Conservation (phyloP, 2,113 vertebrate genomes). For the Erpornis zantholeuca region DNA sequence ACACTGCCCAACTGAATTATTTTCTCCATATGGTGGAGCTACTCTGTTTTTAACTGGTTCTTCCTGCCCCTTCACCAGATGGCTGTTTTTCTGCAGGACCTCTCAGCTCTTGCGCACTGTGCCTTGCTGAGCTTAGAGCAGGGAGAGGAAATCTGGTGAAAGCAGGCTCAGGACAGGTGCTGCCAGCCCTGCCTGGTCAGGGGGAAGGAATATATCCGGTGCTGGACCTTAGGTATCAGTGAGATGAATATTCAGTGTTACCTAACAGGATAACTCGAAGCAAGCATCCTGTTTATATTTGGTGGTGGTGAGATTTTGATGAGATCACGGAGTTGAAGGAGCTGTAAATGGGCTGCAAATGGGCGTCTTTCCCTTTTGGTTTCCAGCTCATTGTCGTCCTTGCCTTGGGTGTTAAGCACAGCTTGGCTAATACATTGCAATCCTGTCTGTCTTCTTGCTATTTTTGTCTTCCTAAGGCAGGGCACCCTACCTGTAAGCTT, state of each 20-base stretch:
- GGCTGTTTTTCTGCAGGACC: slow-evolving; percentile 39
- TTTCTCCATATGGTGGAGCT: slow-evolving; percentile 60
- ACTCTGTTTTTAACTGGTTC: slow-evolving; percentile 52
- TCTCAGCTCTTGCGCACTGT: neutral
- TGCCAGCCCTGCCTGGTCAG: neutral
- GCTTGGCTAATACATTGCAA: neutral
- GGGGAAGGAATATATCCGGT: neutral
- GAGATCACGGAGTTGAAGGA: neutral
- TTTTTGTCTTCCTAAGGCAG: neutral
- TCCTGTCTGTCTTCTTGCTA: slow-evolving; percentile 7
- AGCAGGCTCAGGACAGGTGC: neutral
- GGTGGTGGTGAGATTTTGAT: neutral
- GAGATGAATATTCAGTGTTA: neutral
- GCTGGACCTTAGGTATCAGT: neutral
- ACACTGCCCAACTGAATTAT: slow-evolving; percentile 58
- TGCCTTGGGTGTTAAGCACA: neutral
- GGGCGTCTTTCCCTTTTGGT: neutral
- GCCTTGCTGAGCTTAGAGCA: neutral
- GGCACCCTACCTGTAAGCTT: slow-evolving; percentile 1
- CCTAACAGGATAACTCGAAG: neutral
- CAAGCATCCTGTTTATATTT: neutral
- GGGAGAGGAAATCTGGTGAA: neutral
- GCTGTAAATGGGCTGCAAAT: neutral
- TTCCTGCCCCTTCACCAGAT: slow-evolving; percentile 61
- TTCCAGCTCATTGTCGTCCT: neutral